Evolutionary conservation across 1,140 invertebrate species (phyloP), one percentile per base, ranked within the genome.

Genomic region (Drosophila seguyi): DNA sequence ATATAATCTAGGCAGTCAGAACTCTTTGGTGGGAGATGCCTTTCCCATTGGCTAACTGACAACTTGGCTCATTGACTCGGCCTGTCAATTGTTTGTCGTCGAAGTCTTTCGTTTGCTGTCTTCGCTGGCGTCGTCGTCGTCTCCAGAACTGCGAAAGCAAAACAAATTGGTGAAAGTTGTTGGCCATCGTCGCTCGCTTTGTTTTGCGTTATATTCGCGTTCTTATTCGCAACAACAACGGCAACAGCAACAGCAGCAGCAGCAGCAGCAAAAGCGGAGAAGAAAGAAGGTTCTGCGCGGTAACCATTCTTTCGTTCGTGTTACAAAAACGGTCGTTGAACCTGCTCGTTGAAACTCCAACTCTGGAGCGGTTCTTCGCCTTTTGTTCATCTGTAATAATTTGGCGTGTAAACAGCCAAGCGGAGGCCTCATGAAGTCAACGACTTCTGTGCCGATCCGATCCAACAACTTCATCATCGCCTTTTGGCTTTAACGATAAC

Each of bases 111-210:
- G 68, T 72, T 72, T 59, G 68, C 77, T 63, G 58, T 79, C 71
- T 56, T 50, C 25, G 52, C 60, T 41, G 41, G n/a, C 34, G 62
- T 44, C 38, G 48, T 71, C 38, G 75, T 75, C 75, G 63, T 71
- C 75, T 73, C 63, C 74, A 90, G 85, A 90, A 90, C 85, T 79
- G 85, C 85, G 85, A 90, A 90, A 90, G 86, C 87, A 90, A 90
- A 91, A 91, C 90, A 91, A 91, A 91, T 91, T 91, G 90, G 90
- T 91, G 90, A 91, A 91, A 91, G 90, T 91, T 91, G 81, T 90
- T 88, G 85, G 76, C 76, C 75, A 80, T 88, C 86, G 75, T 69
- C 85, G 88, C 84, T 69, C 66, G 88, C 81, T 87, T 91, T 86
- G 75, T 82, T 63, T 78, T 80, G 76, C 68, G 62, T 81, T 82